Percentiles rank a stretch among this genome's conserved stretches.
Evolutionary conservation across 2,888 invertebrate genomes (phyloP).

Genomic region (Drosophila mimetica): DNA sequence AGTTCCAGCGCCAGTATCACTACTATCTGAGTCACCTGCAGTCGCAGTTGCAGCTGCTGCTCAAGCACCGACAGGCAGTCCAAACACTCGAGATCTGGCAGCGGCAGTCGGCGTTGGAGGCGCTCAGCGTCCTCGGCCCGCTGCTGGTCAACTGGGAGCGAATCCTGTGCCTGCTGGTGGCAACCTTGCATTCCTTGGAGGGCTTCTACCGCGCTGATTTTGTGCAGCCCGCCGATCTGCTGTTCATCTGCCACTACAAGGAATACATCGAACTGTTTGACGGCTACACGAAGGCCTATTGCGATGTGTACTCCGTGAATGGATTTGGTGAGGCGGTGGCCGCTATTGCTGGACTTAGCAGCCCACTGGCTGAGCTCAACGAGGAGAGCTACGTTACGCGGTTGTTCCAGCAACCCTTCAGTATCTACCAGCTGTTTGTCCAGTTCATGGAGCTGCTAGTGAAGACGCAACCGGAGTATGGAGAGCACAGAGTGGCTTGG

Average conservation of each 20-base stretch:
- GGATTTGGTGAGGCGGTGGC: slow-evolving; percentile 89
- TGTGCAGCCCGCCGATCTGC: slow-evolving; percentile 87
- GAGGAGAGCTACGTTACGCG: slow-evolving; percentile 72
- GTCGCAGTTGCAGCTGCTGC: slow-evolving; percentile 72
- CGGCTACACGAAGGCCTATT: slow-evolving; percentile 89
- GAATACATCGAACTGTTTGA: slow-evolving; percentile 90
- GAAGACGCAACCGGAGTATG: slow-evolving; percentile 70
- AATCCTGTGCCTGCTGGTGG: slow-evolving; percentile 88
- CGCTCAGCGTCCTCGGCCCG: slow-evolving; percentile 53
- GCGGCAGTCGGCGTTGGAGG: slow-evolving; percentile 35
- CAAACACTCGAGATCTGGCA: slow-evolving; percentile 57
- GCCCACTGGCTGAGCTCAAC: slow-evolving; percentile 52
- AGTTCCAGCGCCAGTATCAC: slow-evolving; percentile 76
- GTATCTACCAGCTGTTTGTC: slow-evolving; percentile 77
- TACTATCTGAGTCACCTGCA: slow-evolving; percentile 74
- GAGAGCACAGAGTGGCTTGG: slow-evolving; percentile 81
- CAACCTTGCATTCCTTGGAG: slow-evolving; percentile 89
- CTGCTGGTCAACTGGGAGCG: slow-evolving; percentile 88
- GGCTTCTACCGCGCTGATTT: slow-evolving; percentile 89
- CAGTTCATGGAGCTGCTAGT: slow-evolving; percentile 79
- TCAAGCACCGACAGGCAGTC: slow-evolving; percentile 67
- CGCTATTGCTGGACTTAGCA: slow-evolving; percentile 84
- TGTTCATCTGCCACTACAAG: slow-evolving; percentile 89
- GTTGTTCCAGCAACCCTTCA: slow-evolving; percentile 81
- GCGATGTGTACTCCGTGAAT: slow-evolving; percentile 90